These are phyloP conservation scores for human (Homo sapiens) DNA, from an alignment of 2,113 vertebrate species.

Conservation along the genomic window DNA sequence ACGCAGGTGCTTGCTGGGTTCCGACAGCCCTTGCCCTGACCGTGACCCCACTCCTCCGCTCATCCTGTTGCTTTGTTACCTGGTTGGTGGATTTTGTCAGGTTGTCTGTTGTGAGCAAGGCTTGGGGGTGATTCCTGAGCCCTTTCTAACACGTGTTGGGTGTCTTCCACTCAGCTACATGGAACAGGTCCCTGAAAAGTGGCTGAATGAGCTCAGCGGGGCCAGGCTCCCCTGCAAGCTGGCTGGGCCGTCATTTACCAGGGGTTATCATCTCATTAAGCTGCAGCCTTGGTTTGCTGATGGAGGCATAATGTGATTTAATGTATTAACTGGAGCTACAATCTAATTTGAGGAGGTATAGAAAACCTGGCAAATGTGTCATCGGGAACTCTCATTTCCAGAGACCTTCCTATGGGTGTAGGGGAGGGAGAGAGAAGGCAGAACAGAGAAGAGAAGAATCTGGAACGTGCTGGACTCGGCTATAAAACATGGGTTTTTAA, in stretches of 20 bases:
- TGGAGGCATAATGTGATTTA: not conserved
- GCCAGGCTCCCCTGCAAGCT: fast-evolving
- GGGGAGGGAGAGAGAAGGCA: not conserved
- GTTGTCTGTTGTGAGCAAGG: not conserved
- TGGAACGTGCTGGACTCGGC: not conserved
- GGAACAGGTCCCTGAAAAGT: too few relatives aligned
- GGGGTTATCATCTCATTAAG: not conserved
- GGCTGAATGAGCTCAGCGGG: fast-evolving
- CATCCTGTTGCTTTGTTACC: too few relatives aligned
- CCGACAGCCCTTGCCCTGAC: not conserved
- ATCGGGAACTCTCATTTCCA: not conserved
- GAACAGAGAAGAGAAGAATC: not conserved
- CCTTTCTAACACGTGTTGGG: not conserved
- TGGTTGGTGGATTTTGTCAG: not conserved
- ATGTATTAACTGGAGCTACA: not conserved
- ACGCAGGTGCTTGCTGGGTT: fast-evolving
- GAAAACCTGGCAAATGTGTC: not conserved
- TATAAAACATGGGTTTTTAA: not conserved
- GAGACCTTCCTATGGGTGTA: not conserved
- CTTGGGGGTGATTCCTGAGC: not conserved
- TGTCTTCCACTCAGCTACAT: fast-evolving
- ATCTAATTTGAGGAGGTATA: not conserved
- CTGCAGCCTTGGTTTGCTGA: not conserved
- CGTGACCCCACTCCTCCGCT: fast-evolving
- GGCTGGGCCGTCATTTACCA: fast-evolving